A percentile compares a stretch with the other conserved stretches of the same genome.
Conservation (phyloP, 2,888 invertebrate genomes). For the Electrophaes corylata region DNA sequence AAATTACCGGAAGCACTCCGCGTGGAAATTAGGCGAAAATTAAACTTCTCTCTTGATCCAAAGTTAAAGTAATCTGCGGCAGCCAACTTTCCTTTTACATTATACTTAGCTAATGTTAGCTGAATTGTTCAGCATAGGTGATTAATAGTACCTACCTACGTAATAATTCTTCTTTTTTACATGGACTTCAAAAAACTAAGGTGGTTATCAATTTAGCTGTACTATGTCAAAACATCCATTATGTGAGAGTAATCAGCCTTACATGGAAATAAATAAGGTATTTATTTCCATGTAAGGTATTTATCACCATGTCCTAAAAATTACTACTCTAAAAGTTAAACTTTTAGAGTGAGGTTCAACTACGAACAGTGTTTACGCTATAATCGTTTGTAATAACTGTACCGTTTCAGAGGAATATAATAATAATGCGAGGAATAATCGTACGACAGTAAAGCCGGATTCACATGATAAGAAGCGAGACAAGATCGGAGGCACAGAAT, state of each 20-base stretch:
- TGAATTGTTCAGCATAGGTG: too few relatives aligned
- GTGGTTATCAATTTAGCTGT: too few relatives aligned
- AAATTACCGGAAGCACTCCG: constrained; percentile 46
- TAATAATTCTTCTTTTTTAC: too few relatives aligned
- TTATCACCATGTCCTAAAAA: too few relatives aligned
- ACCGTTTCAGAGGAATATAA: background rate
- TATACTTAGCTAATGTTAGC: background rate
- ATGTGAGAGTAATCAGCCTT: too few relatives aligned
- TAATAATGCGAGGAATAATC: constrained; percentile 41
- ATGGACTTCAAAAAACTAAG: background rate
- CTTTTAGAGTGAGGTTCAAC: too few relatives aligned
- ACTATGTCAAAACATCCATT: too few relatives aligned
- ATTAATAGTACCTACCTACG: too few relatives aligned
- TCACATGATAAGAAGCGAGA: constrained; percentile 44
- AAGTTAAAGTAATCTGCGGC: constrained; percentile 63
- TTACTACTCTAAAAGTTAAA: too few relatives aligned
- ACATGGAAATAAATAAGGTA: too few relatives aligned
- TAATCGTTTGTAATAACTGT: background rate
- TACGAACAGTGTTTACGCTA: too few relatives aligned
- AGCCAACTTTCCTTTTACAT: constrained; percentile 49
- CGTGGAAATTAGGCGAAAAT: constrained; percentile 62
- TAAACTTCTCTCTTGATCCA: constrained; percentile 56
- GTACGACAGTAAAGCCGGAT: constrained; percentile 41
- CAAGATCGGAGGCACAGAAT: constrained; percentile 29
- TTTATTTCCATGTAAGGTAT: too few relatives aligned